Percentiles rank a stretch among this genome's conserved stretches.
Conservation (phyloP, 1,140 invertebrate species). For the Trissolcus basalis region DNA sequence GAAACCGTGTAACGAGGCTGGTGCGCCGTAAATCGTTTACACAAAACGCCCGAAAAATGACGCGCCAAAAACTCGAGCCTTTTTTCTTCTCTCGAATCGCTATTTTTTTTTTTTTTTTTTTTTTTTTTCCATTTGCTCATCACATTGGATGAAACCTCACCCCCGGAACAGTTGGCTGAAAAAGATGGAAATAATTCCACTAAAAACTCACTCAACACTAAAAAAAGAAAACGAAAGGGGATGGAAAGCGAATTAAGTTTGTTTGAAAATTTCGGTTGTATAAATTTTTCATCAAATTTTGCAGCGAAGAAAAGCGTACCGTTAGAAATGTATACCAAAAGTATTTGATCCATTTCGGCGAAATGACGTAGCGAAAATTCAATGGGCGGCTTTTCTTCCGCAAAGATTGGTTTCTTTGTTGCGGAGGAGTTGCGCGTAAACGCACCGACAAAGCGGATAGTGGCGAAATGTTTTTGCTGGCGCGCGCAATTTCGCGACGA, state of each 20-base stretch:
- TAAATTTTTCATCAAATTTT: too few relatives aligned
- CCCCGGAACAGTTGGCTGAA: too few relatives aligned
- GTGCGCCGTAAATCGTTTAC: constrained; percentile 37
- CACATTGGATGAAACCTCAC: too few relatives aligned
- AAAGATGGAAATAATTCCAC: constrained; percentile 3
- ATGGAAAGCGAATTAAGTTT: too few relatives aligned
- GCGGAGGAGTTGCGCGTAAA: constrained; percentile 17
- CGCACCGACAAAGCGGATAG: constrained; percentile 29
- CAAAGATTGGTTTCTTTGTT: constrained; percentile 26
- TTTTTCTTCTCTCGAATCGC: constrained; percentile 17
- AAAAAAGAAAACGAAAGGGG: too few relatives aligned
- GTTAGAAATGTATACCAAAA: too few relatives aligned
- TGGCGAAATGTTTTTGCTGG: constrained; percentile 41
- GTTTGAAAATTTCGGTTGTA: too few relatives aligned
- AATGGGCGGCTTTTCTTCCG: not conserved
- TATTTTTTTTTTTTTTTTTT: constrained; percentile 27
- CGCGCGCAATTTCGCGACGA: constrained; percentile 39
- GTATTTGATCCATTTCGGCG: too few relatives aligned
- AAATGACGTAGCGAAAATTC: too few relatives aligned
- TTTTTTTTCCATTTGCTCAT: too few relatives aligned
- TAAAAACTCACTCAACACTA: not conserved
- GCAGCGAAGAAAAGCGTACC: too few relatives aligned
- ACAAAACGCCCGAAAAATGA: constrained; percentile 27
- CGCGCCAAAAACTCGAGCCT: constrained; percentile 17
- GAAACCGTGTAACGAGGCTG: constrained; percentile 40